These are phyloP conservation scores for Myanophis thanlyinensis DNA, from an alignment of 2,113 vertebrate species.

Conservation along the genomic window DNA sequence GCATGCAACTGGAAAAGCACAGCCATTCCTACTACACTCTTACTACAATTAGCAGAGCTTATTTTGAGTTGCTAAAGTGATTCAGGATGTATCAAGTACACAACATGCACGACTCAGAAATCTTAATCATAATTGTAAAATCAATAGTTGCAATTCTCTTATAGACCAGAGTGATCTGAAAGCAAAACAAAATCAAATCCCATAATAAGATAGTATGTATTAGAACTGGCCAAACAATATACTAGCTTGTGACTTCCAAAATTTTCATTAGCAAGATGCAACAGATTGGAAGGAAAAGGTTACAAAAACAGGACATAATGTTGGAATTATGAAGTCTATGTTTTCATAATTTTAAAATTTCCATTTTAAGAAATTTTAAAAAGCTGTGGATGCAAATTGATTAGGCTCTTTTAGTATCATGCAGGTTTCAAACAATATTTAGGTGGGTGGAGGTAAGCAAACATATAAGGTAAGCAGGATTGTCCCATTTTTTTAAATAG, in stretches of 20 bases:
- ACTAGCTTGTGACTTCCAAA: neutral
- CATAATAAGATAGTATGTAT: neutral
- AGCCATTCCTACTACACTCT: constrained; percentile 63
- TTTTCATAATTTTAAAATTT: neutral
- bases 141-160: constrained; percentile 38
- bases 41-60: constrained; percentile 72
- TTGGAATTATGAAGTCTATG: neutral
- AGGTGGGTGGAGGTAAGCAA: neutral
- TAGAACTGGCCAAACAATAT: neutral
- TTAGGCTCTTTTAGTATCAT: neutral
- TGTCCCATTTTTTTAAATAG: neutral
- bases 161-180: constrained; percentile 1
- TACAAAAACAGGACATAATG: neutral
- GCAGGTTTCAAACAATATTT: neutral
- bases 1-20: constrained; percentile 79
- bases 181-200: neutral
- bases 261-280: neutral
- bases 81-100: constrained; percentile 59
- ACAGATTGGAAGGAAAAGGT: neutral
- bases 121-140: constrained; percentile 40
- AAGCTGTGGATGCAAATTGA: neutral
- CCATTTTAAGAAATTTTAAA: neutral
- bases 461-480: neutral
- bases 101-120: constrained; percentile 66
- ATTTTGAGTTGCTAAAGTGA: constrained; percentile 58